Evolutionary conservation across 2,888 invertebrate species (phyloP), one percentile per base, ranked within the genome.

Genomic region (Ophion slaviceki): DNA sequence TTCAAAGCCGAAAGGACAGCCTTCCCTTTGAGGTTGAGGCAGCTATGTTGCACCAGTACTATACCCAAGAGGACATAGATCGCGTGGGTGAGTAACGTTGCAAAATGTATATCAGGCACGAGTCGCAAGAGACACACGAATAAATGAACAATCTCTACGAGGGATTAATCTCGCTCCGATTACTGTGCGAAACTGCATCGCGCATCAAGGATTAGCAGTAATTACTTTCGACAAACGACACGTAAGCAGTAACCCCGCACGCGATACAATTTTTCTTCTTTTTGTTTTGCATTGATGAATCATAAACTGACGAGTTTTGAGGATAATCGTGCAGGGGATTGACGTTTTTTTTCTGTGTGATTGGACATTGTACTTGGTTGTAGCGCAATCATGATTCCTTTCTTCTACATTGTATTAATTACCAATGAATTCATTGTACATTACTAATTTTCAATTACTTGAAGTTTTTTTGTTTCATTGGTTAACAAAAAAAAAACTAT

Each of bases 61-160:
- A 92, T 86, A 91, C 92, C 75, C 92, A 92, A 88, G 92, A 92
- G 90, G 91, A 92, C 88, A 91, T 92, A 90, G 92, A 92, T 87
- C 92, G 92, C 62, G 92, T 92, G 82, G 92, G 92, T 92, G 89
- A 92, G 92, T 92, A 84, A 64, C 28, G 57, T 24, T 36, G 32
- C 47, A n/a, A 36, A 71, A 61, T 61, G n/a, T 3, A 45, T 53
- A 72, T 67, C 28, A 32, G 40, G 7, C 28, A 66, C 36, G 28
- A 66, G 36, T 36, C 20, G n/a, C 57, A 5, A 14, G 1, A 59
- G 40, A 17, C 66, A 20, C 59, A 8, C 20, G 11, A 70, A 57
- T 17, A 72, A 57, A 47, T 20, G 20, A 47, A 47, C 47, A 68
- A 47, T 45, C 68, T 45, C 45, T 20, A 45, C 32, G 14, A 47